Conservation (phyloP, 2,113 vertebrate species). For the Morone saxatilis region DNA sequence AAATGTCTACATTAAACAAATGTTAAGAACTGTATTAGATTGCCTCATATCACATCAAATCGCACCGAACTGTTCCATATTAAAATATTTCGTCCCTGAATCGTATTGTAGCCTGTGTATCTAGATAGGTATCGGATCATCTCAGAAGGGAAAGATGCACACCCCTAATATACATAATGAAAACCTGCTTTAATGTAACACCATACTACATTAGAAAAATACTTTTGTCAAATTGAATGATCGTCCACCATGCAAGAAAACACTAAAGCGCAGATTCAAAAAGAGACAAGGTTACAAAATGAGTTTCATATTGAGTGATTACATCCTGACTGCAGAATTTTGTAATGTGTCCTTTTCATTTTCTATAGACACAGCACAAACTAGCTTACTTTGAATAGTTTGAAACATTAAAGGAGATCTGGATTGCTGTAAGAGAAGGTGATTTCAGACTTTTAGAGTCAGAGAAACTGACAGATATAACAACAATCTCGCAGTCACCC, state of each 20-base stretch:
- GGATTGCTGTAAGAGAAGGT: background rate
- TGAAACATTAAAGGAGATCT: background rate
- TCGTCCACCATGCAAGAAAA: background rate
- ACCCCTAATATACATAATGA: background rate
- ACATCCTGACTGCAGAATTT: background rate
- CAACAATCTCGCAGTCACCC: background rate
- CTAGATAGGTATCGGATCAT: too few relatives aligned
- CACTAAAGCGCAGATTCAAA: conserved; percentile 11
- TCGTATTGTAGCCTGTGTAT: too few relatives aligned
- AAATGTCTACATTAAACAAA: too few relatives aligned
- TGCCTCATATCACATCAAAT: too few relatives aligned
- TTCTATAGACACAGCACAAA: background rate
- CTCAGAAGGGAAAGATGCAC: too few relatives aligned
- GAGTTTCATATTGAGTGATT: conserved; percentile 34
- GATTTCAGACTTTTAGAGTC: background rate
- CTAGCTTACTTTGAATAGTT: background rate
- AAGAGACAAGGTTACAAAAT: conserved; percentile 12
- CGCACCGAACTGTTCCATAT: too few relatives aligned
- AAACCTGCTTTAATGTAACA: background rate
- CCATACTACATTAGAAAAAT: background rate
- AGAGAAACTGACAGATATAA: background rate
- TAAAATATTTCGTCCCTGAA: too few relatives aligned
- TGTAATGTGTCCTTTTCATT: background rate
- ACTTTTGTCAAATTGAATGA: background rate
- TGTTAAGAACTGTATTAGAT: too few relatives aligned